phyloP scores from a whole-genome alignment of 2,888 invertebrate genomes.

The Sclerodermus sp. region DNA sequence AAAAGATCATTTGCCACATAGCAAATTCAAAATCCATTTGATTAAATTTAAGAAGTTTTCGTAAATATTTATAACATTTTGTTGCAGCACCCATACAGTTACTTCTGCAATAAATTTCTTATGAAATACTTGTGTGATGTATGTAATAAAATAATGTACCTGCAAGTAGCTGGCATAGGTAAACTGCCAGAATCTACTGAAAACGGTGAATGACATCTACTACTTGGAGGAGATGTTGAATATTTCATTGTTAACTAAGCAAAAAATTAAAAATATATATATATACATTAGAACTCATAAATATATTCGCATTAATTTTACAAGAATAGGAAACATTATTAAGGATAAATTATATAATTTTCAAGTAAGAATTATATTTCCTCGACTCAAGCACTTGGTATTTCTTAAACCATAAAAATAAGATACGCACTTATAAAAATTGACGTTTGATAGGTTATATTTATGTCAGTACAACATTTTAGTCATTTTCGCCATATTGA shows the following conservation, averaged over 20 bases:
- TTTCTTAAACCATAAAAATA: too few species aligned
- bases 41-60: slow-evolving; percentile 83
- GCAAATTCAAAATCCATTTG: slow-evolving; percentile 99
- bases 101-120: slow-evolving; percentile 59
- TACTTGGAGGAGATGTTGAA: slow-evolving; percentile 65
- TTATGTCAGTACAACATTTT: too few species aligned
- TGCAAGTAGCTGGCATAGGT: slow-evolving; percentile 65
- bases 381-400: too few species aligned
- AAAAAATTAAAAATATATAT: too few species aligned
- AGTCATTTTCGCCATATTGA: too few species aligned
- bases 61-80: slow-evolving; percentile 84
- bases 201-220: slow-evolving; percentile 53
- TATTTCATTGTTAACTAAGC: slow-evolving; percentile 61
- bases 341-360: too few species aligned
- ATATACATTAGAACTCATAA: too few species aligned
- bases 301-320: too few species aligned
- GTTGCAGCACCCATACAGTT: slow-evolving; percentile 82
- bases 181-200: slow-evolving; percentile 60
- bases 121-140: neutral
- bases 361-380: too few species aligned
- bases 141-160: slow-evolving; percentile 26
- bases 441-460: too few species aligned
- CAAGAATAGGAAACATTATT: too few species aligned
- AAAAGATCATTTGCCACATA: slow-evolving; percentile 97
- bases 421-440: too few species aligned